These are phyloP conservation scores for Neodiprion virginianus DNA, from an alignment of 1,140 invertebrate genomes.

Conservation along the genomic window DNA sequence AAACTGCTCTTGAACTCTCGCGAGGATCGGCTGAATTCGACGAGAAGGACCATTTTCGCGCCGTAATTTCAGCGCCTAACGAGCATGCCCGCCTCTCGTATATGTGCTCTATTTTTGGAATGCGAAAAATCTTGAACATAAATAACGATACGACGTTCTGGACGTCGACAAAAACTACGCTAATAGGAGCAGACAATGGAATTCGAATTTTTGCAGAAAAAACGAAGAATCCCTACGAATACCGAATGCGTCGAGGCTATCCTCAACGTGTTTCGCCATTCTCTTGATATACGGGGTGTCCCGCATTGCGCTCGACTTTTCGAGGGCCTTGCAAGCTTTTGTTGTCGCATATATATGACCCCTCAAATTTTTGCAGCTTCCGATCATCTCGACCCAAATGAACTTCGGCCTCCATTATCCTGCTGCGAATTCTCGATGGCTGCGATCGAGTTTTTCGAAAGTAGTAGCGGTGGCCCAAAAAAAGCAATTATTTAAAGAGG, in stretches of 20 bases:
- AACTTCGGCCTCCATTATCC: no score
- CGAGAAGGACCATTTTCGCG: no score
- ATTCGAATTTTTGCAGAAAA: constrained; percentile 5
- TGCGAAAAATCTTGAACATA: constrained; percentile 1
- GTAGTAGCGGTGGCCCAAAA: no score
- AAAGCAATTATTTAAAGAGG: no score
- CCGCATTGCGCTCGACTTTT: background rate
- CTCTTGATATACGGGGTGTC: constrained; percentile 6
- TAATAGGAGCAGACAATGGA: constrained; percentile 7
- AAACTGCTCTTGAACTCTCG: no score
- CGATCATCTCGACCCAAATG: no score
- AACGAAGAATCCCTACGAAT: constrained; percentile 5
- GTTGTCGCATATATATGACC: background rate
- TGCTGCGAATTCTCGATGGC: no score
- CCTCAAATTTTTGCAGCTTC: background rate
- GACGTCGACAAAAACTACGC: background rate
- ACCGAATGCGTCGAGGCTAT: constrained; percentile 4
- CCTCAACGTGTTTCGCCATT: background rate
- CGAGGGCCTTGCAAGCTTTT: background rate
- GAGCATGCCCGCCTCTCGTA: no score
- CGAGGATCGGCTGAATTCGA: no score
- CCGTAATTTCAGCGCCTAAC: no score
- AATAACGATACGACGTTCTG: background rate
- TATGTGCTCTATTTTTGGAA: background rate
- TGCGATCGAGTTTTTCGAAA: no score